phyloP scores from a whole-genome alignment of 2,113 vertebrate genomes.

The Alectura lathami region DNA sequence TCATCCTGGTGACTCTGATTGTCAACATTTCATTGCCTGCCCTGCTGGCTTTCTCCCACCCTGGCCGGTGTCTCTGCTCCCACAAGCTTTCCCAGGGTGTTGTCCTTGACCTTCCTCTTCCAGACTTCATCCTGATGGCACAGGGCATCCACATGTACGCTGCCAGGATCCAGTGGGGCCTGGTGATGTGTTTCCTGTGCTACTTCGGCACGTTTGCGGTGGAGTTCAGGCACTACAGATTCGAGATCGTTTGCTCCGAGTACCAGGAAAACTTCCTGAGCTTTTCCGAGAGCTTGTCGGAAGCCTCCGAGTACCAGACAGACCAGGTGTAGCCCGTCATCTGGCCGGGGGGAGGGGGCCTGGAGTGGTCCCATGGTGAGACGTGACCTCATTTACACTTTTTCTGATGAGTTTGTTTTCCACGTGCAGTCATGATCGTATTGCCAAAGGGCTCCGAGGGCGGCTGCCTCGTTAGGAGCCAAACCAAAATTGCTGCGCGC shows the following conservation, averaged over 20 bases:
- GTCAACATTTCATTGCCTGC: neutral
- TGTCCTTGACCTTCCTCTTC: slow-evolving; percentile 75
- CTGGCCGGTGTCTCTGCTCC: neutral
- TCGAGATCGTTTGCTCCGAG: slow-evolving; percentile 81
- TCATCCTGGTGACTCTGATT: neutral
- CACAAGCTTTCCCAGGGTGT: neutral
- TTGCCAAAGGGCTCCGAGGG: slow-evolving; percentile 33
- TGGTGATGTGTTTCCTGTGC: slow-evolving; percentile 89
- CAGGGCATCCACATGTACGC: slow-evolving; percentile 81
- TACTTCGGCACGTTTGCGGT: slow-evolving; percentile 86
- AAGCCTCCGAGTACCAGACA: slow-evolving; percentile 81
- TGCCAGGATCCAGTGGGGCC: slow-evolving; percentile 87
- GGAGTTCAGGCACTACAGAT: slow-evolving; percentile 90
- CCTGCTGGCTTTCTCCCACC: neutral
- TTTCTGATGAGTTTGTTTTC: slow-evolving; percentile 36
- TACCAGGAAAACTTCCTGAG: slow-evolving; percentile 78
- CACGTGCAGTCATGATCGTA: neutral
- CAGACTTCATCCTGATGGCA: slow-evolving; percentile 83
- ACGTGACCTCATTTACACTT: slow-evolving; percentile 40
- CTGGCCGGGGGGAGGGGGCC: neutral
- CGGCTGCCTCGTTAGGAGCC: neutral
- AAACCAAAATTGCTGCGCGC: neutral
- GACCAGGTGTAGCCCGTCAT: slow-evolving; percentile 77
- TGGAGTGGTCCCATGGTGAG: slow-evolving; percentile 35
- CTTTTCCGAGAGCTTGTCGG: slow-evolving; percentile 77